Percentiles rank a stretch among this genome's conserved stretches.
These are phyloP conservation scores for Drosophila tani DNA, from an alignment of 1,140 invertebrate genomes.

Conservation along the genomic window DNA sequence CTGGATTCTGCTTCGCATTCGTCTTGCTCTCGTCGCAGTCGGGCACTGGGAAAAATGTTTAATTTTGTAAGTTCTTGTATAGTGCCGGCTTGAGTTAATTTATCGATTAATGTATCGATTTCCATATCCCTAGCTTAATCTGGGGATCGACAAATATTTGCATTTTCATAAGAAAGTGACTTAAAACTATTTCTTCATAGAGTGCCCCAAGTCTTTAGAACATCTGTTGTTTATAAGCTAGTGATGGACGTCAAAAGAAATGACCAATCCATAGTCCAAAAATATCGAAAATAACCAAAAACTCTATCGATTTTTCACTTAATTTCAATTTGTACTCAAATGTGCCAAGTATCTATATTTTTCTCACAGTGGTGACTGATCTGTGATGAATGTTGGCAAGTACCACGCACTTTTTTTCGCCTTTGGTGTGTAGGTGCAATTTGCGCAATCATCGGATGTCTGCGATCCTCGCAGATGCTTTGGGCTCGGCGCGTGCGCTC, in stretches of 20 bases:
- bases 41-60: conserved; percentile 5
- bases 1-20: conserved; percentile 44
- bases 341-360: neutral
- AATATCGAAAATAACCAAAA: no score
- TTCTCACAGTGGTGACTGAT: conserved; percentile 44
- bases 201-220: no score
- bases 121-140: no score
- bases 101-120: no score
- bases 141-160: neutral
- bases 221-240: no score
- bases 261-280: no score
- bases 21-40: conserved; percentile 44
- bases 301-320: no score
- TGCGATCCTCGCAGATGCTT: conserved; percentile 37
- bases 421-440: conserved; percentile 76
- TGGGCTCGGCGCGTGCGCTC: conserved; percentile 69
- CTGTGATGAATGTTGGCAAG: conserved; percentile 78
- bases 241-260: no score
- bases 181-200: no score
- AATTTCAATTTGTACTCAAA: neutral
- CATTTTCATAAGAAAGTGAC: neutral
- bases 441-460: conserved; percentile 77
- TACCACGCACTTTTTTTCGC: conserved; percentile 75
- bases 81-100: neutral
- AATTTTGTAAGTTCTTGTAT: neutral